A percentile compares a stretch with the other conserved stretches of the same genome.
phyloP scores from a whole-genome alignment of 2,888 invertebrate species.

The Caenorhabditis afra region DNA sequence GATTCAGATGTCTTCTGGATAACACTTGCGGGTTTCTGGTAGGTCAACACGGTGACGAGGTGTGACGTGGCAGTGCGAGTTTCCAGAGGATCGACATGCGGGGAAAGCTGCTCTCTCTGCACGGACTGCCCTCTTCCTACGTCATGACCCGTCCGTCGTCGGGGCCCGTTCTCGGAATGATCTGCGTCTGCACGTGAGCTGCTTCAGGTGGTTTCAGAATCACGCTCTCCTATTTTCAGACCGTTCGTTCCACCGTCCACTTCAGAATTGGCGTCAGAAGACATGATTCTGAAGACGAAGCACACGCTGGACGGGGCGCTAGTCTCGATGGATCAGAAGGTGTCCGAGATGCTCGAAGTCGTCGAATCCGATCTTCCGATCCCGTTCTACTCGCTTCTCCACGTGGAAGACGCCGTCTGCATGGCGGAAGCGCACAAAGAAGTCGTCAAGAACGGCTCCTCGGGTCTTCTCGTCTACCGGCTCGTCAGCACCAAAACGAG shows the following conservation, averaged over 20 bases:
- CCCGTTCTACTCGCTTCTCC: conserved; percentile 90
- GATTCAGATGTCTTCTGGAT: conserved; percentile 97
- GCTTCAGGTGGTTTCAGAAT: neutral
- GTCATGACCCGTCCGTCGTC: conserved; percentile 59
- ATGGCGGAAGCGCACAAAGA: conserved; percentile 99
- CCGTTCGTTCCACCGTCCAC: conserved; percentile 98
- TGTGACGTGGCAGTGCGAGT: no score
- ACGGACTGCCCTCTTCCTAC: conserved; percentile 87
- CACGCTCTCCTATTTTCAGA: conserved; percentile 63
- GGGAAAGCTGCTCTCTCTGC: conserved; percentile 94
- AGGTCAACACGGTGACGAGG: conserved; percentile 61
- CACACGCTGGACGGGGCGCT: conserved; percentile 92
- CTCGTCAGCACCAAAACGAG: conserved; percentile 85
- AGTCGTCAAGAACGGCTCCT: conserved; percentile 98
- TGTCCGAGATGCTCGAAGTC: conserved; percentile 76
- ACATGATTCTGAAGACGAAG: conserved; percentile 99
- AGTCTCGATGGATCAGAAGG: conserved; percentile 76
- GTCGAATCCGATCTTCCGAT: conserved; percentile 69
- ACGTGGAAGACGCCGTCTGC: conserved; percentile 96
- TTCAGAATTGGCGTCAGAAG: conserved; percentile 93
- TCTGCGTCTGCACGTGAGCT: conserved; percentile 91
- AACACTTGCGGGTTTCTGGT: conserved; percentile 99
- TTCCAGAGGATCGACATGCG: conserved; percentile 95
- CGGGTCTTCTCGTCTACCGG: conserved; percentile 98
- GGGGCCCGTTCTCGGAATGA: conserved; percentile 86